Conservation (phyloP, 2,888 invertebrate genomes). For the Clostera curtula region DNA sequence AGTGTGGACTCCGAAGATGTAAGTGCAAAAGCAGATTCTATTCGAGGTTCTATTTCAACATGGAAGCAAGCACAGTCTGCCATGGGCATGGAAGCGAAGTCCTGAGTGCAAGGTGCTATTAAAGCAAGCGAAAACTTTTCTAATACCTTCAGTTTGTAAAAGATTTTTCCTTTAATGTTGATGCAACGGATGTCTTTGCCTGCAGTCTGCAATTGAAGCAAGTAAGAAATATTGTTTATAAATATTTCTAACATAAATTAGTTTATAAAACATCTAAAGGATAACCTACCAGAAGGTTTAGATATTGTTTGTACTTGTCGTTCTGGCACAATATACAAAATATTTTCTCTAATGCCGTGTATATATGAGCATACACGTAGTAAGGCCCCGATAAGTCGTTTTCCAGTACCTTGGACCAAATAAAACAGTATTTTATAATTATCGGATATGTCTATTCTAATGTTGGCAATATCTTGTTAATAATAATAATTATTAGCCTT, state of each 20-base stretch:
- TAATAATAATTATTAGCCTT: too few species aligned
- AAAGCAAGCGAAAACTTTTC: constrained; percentile 61
- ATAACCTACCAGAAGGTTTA: constrained; percentile 51
- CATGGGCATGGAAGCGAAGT: constrained; percentile 16
- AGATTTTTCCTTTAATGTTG: constrained; percentile 60
- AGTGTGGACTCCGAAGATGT: constrained; percentile 33
- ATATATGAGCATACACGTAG: constrained; percentile 62
- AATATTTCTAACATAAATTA: too few species aligned
- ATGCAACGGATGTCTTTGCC: constrained; percentile 52
- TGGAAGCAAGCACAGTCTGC: constrained; percentile 45
- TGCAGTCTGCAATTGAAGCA: constrained; percentile 36
- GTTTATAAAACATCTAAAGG: too few species aligned
- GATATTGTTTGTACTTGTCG: constrained; percentile 53
- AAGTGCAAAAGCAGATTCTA: constrained; percentile 42
- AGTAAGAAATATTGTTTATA: not conserved
- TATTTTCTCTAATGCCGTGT: constrained; percentile 64
- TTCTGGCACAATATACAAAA: constrained; percentile 56
- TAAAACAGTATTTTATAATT: too few species aligned
- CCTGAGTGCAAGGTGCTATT: constrained; percentile 55
- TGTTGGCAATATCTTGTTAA: too few species aligned
- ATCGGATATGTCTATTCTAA: too few species aligned
- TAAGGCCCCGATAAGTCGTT: constrained; percentile 65
- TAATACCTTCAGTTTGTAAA: constrained; percentile 58
- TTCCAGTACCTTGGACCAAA: constrained; percentile 52
- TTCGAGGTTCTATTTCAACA: constrained; percentile 33